Evolutionary conservation across 2,113 vertebrate genomes (phyloP), one percentile per base, ranked within the genome.

Genomic region (Pollachius pollachius): DNA sequence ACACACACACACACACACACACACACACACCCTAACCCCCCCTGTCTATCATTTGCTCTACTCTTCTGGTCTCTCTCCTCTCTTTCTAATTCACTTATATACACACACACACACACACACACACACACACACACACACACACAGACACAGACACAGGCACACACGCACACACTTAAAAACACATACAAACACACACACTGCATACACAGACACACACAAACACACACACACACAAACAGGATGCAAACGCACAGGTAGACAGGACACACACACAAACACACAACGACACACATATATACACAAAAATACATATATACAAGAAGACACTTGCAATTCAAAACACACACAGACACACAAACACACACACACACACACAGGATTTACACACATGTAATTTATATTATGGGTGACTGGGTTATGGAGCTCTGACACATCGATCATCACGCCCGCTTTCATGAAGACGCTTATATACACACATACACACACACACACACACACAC

Each of bases 361-460:
- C 62, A 60, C 64, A 52, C 30, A 21, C 15, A 13, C 18, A 48
- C 12, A n/a, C 48, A 57, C 57, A 41, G 62, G 64, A 21, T n/a
- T 70, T 60, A 64, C 48, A 3, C 19, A 64, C 17, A 30, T 73
- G 61, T 71, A 59, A 68, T 83, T 70, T 41, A 73, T 41, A 84
- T 81, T 79, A 70, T 72, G 75, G 80, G 79, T 85, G 83, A 86
- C 84, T 78, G 71, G 82, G 77, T 86, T 81, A 86, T 66, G 68
- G 71, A 66, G 76, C 30, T 74, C 63, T 59, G 58, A 75, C 60
- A 71, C 80, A 69, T 79, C 78, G 75, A 68, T 72, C 67, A 73
- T 41, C 68, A 70, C 16, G 52, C 37, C 37, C 57, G 73, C 59
- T 58, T 56, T 67, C 57, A 61, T 23, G 27, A 57, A 60, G 21